Conservation (phyloP, 1,140 invertebrate species). For the Argopecten irradians region DNA sequence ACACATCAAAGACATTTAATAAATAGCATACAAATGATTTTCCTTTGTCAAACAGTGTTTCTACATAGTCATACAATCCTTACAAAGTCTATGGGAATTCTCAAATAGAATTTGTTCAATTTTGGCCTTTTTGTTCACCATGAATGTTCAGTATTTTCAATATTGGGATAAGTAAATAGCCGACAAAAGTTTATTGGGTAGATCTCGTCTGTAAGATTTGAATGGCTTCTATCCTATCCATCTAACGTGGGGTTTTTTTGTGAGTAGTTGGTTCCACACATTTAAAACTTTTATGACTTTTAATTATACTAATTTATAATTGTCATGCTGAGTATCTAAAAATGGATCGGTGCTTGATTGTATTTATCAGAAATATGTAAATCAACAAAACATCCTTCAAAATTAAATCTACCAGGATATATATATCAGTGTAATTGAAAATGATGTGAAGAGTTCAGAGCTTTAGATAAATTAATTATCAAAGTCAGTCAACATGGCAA, state of each 20-base stretch:
- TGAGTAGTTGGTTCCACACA: neutral
- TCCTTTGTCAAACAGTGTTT: neutral
- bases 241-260: neutral
- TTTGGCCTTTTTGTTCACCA: neutral
- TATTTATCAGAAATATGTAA: neutral
- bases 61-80: neutral
- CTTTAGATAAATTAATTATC: too few species aligned
- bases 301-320: neutral
- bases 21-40: neutral
- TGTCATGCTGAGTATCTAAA: neutral
- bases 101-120: neutral
- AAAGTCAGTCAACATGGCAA: too few species aligned
- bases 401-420: too few species aligned
- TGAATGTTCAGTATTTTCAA: neutral
- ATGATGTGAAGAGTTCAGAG: too few species aligned
- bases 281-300: neutral
- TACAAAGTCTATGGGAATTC: neutral
- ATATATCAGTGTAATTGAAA: too few species aligned
- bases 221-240: neutral
- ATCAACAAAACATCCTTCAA: too few species aligned
- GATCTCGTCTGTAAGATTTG: neutral
- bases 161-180: neutral
- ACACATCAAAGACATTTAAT: neutral
- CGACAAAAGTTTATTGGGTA: neutral
- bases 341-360: neutral